Base-by-base conservation (phyloP, 2,888 invertebrate genomes). In the Lagria hirta region DNA sequence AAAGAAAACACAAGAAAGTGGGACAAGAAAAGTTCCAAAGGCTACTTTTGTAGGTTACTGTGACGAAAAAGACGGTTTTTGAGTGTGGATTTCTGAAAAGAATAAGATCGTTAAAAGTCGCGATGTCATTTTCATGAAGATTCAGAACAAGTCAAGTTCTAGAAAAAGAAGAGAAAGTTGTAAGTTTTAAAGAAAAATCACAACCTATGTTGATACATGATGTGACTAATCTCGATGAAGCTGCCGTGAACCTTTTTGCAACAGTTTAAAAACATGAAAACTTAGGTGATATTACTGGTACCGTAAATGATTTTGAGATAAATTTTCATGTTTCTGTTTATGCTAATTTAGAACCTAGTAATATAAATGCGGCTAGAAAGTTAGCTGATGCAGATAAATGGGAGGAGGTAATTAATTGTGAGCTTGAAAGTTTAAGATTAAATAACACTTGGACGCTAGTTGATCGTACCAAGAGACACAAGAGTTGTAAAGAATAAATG, bases 1-100 rank as follows among this genome's bases (percentile, higher is more conserved):
- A 52, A 57, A 34, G 40, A 55, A 44, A 36, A 48, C n/a, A 16
- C 52, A 30, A 8, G 24, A 12, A 55, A 55, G 23, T 24, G 50
- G 20, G 51, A 53, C 22, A 46, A 33, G 33, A 54, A 52, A 26
- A 42, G 49, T 4, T 14, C 30, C 11, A 48, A 48, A 22, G 48
- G 49, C n/a, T n/a, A n/a, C n/a, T n/a, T n/a, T n/a, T n/a, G n/a
- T n/a, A n/a, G n/a, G n/a, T n/a, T 55, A 54, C 34, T 26, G 27
- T 15, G 49, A 50, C 13, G 47, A 45, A 12, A 29, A 36, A 7
- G 38, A 40, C 29, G 57, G 44, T n/a, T 55, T 52, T 33, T 29
- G 50, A 35, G 34, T 57, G 4, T 56, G 27, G 16, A 14, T 50
- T 11, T 47, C 51, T 8, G 50, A 52, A 14, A 37, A 38, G 27